Conservation (phyloP, 2,797 vertebrate genomes). For the Delichon dasypus region DNA sequence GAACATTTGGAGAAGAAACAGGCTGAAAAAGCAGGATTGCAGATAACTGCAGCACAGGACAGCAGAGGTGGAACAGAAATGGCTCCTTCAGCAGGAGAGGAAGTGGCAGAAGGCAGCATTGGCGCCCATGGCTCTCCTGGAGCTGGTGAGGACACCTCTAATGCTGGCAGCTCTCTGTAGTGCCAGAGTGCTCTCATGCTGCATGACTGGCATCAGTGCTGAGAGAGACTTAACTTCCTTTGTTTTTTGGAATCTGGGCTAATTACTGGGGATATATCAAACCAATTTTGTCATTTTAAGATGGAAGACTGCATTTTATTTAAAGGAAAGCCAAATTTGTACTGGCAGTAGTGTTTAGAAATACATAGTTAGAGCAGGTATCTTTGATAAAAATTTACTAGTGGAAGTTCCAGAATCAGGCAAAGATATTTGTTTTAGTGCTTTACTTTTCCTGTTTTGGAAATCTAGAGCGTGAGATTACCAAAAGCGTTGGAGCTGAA, state of each 20-base stretch:
- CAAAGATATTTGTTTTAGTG: background rate
- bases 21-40: background rate
- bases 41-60: background rate
- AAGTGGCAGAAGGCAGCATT: background rate
- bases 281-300: background rate
- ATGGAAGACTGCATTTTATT: background rate
- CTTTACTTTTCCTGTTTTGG: background rate
- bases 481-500: background rate
- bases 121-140: rapidly evolving
- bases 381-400: background rate
- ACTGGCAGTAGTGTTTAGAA: background rate
- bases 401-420: background rate
- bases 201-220: background rate
- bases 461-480: background rate
- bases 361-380: background rate
- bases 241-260: background rate
- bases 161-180: background rate
- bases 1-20: background rate
- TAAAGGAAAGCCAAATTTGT: background rate
- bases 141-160: background rate
- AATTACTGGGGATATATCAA: background rate
- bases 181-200: background rate
- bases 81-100: background rate
- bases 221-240: background rate
- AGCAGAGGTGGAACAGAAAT: background rate